A percentile compares a stretch with the other conserved stretches of the same genome.
These are phyloP conservation scores for Brevimyrus niger DNA, from an alignment of 2,113 vertebrate species.

Conservation along the genomic window DNA sequence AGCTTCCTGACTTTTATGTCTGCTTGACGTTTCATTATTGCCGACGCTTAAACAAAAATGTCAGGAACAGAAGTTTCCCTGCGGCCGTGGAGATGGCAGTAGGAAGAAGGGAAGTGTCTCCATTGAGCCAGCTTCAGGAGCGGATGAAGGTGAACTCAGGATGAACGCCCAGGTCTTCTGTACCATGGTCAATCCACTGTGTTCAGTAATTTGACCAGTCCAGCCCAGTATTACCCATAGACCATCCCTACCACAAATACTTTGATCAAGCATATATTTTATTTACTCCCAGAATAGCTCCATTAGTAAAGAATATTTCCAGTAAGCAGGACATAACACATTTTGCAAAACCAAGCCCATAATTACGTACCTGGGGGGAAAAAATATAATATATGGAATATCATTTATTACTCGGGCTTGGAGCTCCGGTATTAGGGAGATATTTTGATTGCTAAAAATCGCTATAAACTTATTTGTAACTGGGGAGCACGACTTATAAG, in stretches of 20 bases:
- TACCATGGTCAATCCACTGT: not conserved
- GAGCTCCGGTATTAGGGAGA: not conserved
- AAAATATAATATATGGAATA: not conserved
- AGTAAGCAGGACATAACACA: not conserved
- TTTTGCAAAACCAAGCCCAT: not conserved
- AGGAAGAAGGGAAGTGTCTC: not conserved
- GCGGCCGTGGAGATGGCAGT: not conserved
- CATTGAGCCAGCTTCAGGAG: not conserved
- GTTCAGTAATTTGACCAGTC: not conserved
- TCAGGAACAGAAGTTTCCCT: not conserved
- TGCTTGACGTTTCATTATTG: constrained; percentile 7
- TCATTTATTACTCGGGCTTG: not conserved
- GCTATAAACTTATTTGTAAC: not conserved
- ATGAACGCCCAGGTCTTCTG: not conserved
- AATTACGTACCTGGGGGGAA: not conserved
- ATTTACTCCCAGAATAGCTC: not conserved
- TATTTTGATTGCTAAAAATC: not conserved
- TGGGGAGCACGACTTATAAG: not conserved
- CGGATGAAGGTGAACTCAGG: not conserved
- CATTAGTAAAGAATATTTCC: not conserved
- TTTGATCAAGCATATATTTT: not conserved
- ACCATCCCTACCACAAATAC: not conserved
- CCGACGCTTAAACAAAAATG: not conserved
- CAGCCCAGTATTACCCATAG: not conserved
- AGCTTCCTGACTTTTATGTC: not conserved